Base-by-base conservation (phyloP, 2,797 vertebrate genomes). In the Sebastes oblongus region DNA sequence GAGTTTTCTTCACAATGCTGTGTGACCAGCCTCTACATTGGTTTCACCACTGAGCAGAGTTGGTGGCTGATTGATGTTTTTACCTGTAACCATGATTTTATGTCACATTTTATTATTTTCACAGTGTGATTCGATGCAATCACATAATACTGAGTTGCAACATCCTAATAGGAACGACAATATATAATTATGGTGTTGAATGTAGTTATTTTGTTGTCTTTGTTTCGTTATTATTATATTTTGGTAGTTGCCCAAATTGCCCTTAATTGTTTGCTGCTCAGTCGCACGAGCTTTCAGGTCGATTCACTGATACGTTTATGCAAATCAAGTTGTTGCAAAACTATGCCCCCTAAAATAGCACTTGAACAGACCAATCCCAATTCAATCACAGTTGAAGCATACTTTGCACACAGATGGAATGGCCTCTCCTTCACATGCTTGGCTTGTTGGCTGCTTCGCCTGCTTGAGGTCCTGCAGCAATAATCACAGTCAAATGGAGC, bases 321-420 rank as follows among this genome's bases (percentile, higher is more conserved):
- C 66, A 78, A 77, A 86, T 91, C 10, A 42, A 68, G 61, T 74
- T 65, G 56, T 66, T 36, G 30, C 66, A 81, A 39, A 82, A 82
- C 78, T 76, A 60, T 69, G 32, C 54, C 50, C 55, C n/a, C 30
- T 24, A 59, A 84, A 81, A 79, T 69, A 64, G 34, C 65, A 30
- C 67, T 75, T 39, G 59, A 78, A 54, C 29, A 39, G 58, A 64
- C 73, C 59, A 66, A 60, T 75, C 32, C 25, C 58, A 52, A 77
- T 61, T 55, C 34, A 83, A 46, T 79, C 75, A 42, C 74, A 74
- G 76, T 59, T 82, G 72, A 82, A 86, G 70, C 82, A 71, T 78
- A 70, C 36, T 83, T 77, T 71, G n/a, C 70, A 36, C 78, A 84
- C 80, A 80, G 82, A 89, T 86, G 77, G 76, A 83, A 30, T 30